A percentile compares a stretch with the other conserved stretches of the same genome.
Conservation (phyloP, 2,113 vertebrate genomes). For the Petrocephalus microphthalmus region DNA sequence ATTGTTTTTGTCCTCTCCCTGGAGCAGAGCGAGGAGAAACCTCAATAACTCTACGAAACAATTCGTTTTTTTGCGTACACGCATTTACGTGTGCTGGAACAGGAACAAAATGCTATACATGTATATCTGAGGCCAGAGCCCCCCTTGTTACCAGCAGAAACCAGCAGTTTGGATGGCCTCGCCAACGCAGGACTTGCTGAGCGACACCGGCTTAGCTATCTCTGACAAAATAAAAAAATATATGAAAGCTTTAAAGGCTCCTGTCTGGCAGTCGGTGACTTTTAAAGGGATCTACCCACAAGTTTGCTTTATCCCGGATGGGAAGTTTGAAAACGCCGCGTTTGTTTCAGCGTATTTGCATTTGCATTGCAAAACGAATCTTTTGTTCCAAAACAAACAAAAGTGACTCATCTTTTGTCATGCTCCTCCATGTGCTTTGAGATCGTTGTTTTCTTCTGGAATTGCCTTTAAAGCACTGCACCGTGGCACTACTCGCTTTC, state of each 20-base stretch:
- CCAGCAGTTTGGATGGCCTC: not conserved
- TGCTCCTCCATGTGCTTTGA: not conserved
- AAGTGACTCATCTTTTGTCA: not conserved
- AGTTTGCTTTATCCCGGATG: not conserved
- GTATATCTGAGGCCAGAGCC: not conserved
- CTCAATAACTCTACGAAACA: not conserved
- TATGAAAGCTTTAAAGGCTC: not conserved
- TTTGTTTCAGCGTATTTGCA: not conserved
- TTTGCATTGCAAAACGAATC: not conserved
- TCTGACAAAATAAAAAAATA: not conserved
- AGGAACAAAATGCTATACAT: not conserved
- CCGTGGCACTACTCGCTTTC: conserved; percentile 15
- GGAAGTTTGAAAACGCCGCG: not conserved
- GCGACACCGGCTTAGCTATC: not conserved
- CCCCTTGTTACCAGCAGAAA: not conserved
- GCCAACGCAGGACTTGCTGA: not conserved
- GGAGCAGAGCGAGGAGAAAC: not conserved
- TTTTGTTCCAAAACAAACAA: not conserved
- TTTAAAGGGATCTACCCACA: not conserved
- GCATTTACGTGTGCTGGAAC: not conserved
- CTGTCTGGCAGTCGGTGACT: not conserved
- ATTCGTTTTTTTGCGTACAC: conserved; percentile 8
- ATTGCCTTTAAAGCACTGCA: conserved; percentile 11
- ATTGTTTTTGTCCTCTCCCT: not conserved
- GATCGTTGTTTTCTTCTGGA: conserved; percentile 6